A percentile compares a stretch with the other conserved stretches of the same genome.
phyloP scores from a whole-genome alignment of 2,888 invertebrate species.

The Aleiodes leptofemur region DNA sequence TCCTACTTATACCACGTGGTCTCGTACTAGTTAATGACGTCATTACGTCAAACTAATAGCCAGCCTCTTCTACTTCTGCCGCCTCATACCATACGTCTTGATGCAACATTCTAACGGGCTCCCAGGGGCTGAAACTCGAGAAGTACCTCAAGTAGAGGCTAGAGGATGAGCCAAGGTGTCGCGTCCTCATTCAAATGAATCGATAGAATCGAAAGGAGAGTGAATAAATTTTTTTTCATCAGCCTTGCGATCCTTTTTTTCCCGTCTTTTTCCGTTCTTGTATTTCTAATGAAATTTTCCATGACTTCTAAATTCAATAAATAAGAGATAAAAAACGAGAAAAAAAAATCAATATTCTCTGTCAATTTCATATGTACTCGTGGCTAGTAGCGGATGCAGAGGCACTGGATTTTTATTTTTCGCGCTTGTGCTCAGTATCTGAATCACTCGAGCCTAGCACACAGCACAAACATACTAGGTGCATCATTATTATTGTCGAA shows the following conservation, averaged over 20 bases:
- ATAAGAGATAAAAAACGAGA: neutral
- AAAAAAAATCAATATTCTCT: neutral
- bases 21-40: conserved; percentile 67
- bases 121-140: conserved; percentile 50
- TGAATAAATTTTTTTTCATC: neutral
- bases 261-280: too few species aligned
- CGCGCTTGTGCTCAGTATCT: conserved; percentile 30
- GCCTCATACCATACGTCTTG: neutral
- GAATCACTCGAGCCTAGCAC: conserved; percentile 34
- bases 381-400: neutral
- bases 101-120: conserved; percentile 58
- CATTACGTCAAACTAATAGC: conserved; percentile 71
- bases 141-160: conserved; percentile 3
- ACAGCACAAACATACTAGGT: conserved; percentile 56
- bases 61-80: conserved; percentile 40
- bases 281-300: too few species aligned
- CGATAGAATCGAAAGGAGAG: neutral
- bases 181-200: conserved; percentile 27
- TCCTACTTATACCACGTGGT: conserved; percentile 63
- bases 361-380: conserved; percentile 12
- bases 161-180: conserved; percentile 3
- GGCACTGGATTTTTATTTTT: conserved; percentile 9
- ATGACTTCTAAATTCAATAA: neutral
- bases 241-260: too few species aligned
- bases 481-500: conserved; percentile 64